These are phyloP conservation scores for Chironomus tentans DNA, from an alignment of 2,888 invertebrate species.

Conservation along the genomic window DNA sequence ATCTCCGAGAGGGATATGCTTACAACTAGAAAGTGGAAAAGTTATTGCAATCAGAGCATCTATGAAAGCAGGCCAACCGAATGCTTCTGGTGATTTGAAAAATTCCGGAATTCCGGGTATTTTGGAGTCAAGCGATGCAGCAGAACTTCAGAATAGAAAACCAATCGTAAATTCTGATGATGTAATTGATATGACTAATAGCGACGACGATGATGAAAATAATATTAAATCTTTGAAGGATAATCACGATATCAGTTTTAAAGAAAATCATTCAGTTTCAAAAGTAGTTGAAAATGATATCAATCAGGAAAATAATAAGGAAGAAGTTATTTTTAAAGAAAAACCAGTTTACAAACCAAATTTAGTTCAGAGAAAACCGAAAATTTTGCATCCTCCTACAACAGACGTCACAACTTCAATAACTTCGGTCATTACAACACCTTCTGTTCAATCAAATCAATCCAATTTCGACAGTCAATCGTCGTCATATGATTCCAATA, in stretches of 20 bases:
- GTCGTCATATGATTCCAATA: background rate
- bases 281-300: background rate
- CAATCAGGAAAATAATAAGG: background rate
- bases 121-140: background rate
- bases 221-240: background rate
- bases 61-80: slow-evolving; percentile 52
- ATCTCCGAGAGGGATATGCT: slow-evolving; percentile 92
- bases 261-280: background rate
- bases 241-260: background rate
- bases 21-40: slow-evolving; percentile 89
- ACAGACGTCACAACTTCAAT: background rate
- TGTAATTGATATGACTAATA: slow-evolving; percentile 26
- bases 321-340: slow-evolving; percentile 28
- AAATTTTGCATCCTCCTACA: slow-evolving; percentile 30
- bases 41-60: slow-evolving; percentile 85
- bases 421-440: background rate
- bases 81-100: slow-evolving; percentile 35
- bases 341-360: slow-evolving; percentile 33
- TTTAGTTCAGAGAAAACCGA: slow-evolving; percentile 36
- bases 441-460: background rate
- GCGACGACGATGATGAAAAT: slow-evolving; percentile 21
- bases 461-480: background rate
- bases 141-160: background rate
- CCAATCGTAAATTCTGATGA: slow-evolving; percentile 17
- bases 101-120: slow-evolving; percentile 32